These are phyloP conservation scores for Stichodactyla helianthus DNA, from an alignment of 64 coral and sea anemone species.

Conservation along the genomic window DNA sequence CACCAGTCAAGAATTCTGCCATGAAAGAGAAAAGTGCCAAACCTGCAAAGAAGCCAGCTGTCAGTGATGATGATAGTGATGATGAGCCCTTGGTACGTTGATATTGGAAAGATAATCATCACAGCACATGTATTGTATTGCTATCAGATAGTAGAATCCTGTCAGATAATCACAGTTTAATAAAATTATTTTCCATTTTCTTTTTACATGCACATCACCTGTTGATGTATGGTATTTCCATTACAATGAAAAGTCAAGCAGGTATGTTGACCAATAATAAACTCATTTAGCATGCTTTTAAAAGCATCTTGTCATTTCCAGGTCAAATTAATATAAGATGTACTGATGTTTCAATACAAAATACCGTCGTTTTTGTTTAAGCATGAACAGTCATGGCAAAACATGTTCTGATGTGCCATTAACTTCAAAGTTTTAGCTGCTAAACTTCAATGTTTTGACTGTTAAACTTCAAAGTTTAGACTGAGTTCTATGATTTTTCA, in stretches of 20 bases:
- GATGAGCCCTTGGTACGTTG: constrained; percentile 49
- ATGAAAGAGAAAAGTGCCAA: constrained; percentile 24
- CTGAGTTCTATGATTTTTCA: too few relatives aligned
- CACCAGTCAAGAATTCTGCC: constrained; percentile 10
- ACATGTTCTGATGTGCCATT: too few relatives aligned
- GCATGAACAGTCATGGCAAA: too few relatives aligned
- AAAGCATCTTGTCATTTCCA: too few relatives aligned
- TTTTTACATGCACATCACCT: neutral
- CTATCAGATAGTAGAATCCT: neutral
- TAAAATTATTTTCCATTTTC: neutral
- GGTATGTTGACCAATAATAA: neutral
- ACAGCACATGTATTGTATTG: too few relatives aligned
- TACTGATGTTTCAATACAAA: too few relatives aligned
- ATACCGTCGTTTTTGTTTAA: too few relatives aligned
- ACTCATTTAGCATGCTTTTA: too few relatives aligned
- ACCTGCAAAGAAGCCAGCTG: constrained; percentile 25
- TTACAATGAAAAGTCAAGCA: neutral
- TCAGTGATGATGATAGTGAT: constrained; percentile 36
- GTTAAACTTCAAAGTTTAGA: too few relatives aligned
- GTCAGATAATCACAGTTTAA: neutral
- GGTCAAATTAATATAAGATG: too few relatives aligned
- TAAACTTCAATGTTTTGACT: too few relatives aligned
- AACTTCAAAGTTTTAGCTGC: too few relatives aligned
- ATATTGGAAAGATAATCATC: neutral
- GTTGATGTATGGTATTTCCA: neutral